These are phyloP conservation scores for Gavia stellata DNA, from an alignment of 2,113 vertebrate genomes.

Conservation along the genomic window DNA sequence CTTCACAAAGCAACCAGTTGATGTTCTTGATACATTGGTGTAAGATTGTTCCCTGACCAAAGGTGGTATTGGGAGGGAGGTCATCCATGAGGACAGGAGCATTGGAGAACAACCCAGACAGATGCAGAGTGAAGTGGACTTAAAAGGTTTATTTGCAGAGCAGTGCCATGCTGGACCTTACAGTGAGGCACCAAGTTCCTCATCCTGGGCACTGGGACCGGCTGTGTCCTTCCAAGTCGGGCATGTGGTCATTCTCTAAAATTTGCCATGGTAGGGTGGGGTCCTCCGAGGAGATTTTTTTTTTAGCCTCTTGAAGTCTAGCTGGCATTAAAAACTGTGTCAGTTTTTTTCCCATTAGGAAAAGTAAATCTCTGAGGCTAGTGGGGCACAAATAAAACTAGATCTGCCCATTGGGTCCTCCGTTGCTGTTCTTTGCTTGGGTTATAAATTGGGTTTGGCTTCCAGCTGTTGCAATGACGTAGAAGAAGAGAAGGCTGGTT, in stretches of 20 bases:
- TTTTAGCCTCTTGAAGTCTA: not conserved
- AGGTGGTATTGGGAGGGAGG: fast-evolving
- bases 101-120: not conserved
- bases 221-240: not conserved
- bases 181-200: not conserved
- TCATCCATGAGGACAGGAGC: too few species aligned
- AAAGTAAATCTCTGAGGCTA: not conserved
- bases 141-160: not conserved
- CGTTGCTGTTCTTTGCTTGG: not conserved
- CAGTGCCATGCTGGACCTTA: not conserved
- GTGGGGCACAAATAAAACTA: not conserved
- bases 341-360: not conserved
- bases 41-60: not conserved
- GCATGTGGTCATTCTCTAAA: not conserved
- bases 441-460: not conserved
- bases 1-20: not conserved
- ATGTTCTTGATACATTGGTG: not conserved
- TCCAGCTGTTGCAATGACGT: not conserved
- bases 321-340: not conserved
- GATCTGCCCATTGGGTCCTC: not conserved
- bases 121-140: not conserved
- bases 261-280: not conserved
- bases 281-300: not conserved
- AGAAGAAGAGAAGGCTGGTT: not conserved
- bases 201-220: not conserved